Evolutionary conservation across 2,113 vertebrate genomes (phyloP), one percentile per base, ranked within the genome.

Genomic region (Brachypteracias leptosomus): DNA sequence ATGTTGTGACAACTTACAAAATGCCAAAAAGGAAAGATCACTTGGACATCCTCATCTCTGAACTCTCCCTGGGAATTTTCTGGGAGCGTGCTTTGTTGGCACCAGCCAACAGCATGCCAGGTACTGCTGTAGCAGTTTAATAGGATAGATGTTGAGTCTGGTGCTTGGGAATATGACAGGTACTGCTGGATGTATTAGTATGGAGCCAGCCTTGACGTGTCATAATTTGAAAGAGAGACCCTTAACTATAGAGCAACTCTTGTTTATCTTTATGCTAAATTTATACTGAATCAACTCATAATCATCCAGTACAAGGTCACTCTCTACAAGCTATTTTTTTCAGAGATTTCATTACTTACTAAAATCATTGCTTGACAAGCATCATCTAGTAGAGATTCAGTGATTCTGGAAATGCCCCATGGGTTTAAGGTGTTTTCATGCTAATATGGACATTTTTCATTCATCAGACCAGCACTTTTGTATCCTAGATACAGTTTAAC

Each of bases 21-120:
- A 57, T 33, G 38, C n/a, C 9, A 4, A 36, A 55, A 0, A 1
- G 52, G 29, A 80, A 84, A 49, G 46, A 49, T 65, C 1, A 0
- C 0, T 55, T 70, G 51, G 33, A 78, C n/a, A 35, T 35, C 74
- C 15, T 52, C 44, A 54, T 26, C 47, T 70, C 71, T 82, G 35
- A 82, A 11, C 29, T 20, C 13, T 33, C 44, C 33, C 66, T 70
- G 46, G 63, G 57, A 90, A 11, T 25, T 82, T 42, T 9, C 20
- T 46, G 59, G 74, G 57, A 83, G 14, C 21, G 26, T 11, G 33
- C 15, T 36, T 35, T 13, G 25, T 12, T 57, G 83, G 36, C 57
- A 78, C 4, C 55, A 85, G 61, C 11, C 55, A 70, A 38, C 11
- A 35, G 46, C 4, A 55, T 0, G 1, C 28, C 47, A 63, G 61